These are phyloP conservation scores for Eupeodes corollae DNA, from an alignment of 1,140 invertebrate species.

Conservation along the genomic window DNA sequence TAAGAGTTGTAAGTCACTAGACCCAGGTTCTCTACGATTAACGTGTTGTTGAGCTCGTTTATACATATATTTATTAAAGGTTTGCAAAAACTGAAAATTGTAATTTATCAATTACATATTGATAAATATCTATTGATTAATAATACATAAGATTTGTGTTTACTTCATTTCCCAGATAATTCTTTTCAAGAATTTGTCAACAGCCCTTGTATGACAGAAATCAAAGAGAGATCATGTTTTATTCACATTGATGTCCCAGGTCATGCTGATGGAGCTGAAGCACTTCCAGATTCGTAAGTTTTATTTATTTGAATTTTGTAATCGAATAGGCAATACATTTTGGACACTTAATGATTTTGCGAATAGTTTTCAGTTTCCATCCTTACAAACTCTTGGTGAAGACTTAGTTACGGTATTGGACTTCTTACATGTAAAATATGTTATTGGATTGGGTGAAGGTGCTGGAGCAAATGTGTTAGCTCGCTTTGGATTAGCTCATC, in stretches of 20 bases:
- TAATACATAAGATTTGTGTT: too few species aligned
- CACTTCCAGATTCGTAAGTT: slow-evolving; percentile 53
- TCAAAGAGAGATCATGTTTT: slow-evolving; percentile 75
- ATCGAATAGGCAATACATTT: background rate
- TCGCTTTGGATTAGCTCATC: slow-evolving; percentile 70
- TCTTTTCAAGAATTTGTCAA: slow-evolving; percentile 66
- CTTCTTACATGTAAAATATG: slow-evolving; percentile 64
- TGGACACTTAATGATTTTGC: background rate
- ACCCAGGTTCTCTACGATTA: too few species aligned
- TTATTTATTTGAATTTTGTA: slow-evolving; percentile 3
- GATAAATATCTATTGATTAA: too few species aligned
- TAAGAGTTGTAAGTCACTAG: too few species aligned
- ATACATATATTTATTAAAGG: background rate
- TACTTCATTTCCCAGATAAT: slow-evolving; percentile 44
- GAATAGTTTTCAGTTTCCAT: slow-evolving; percentile 65
- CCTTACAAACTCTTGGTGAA: slow-evolving; percentile 71
- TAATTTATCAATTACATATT: background rate
- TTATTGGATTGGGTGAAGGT: slow-evolving; percentile 77
- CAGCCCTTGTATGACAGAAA: slow-evolving; percentile 69
- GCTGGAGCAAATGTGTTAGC: slow-evolving; percentile 81
- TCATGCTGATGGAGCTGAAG: slow-evolving; percentile 69
- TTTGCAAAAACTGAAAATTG: background rate
- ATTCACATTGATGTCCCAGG: slow-evolving; percentile 83
- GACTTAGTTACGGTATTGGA: slow-evolving; percentile 72
- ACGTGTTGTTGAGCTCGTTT: too few species aligned